Conservation (phyloP, 2,113 vertebrate species). For the Diadophis punctatus region DNA sequence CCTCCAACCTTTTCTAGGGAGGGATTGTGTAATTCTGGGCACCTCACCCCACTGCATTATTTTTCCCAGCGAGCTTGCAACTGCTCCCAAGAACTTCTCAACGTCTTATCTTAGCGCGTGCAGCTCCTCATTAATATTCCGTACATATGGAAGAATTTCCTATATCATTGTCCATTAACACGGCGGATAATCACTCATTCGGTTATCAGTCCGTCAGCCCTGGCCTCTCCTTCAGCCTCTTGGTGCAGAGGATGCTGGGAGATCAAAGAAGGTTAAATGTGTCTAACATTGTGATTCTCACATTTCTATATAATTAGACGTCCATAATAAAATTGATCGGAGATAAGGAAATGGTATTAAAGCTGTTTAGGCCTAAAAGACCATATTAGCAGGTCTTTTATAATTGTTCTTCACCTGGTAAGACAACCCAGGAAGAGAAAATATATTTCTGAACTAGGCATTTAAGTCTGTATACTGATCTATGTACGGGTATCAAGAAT, state of each 20-base stretch:
- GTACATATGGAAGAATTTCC: conserved; percentile 84
- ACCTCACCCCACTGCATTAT: conserved; percentile 37
- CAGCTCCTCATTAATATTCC: conserved; percentile 99
- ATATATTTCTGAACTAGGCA: background rate
- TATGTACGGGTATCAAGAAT: conserved; percentile 36
- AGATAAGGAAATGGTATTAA: conserved; percentile 76
- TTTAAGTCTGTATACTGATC: conserved; percentile 29
- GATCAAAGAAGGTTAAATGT: conserved; percentile 75
- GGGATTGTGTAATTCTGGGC: background rate
- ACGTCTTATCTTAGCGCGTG: conserved; percentile 88
- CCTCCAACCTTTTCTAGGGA: conserved; percentile 29
- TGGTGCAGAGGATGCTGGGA: conserved; percentile 69
- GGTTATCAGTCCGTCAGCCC: conserved; percentile 93
- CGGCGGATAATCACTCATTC: conserved; percentile 97
- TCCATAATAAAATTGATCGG: conserved; percentile 70
- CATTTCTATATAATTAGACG: conserved; percentile 73
- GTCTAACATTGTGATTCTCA: conserved; percentile 70
- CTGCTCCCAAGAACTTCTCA: conserved; percentile 61
- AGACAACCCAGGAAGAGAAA: conserved; percentile 40
- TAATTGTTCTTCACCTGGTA: conserved; percentile 30
- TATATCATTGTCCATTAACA: conserved; percentile 98
- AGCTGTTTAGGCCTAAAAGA: conserved; percentile 79
- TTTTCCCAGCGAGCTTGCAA: conserved; percentile 62
- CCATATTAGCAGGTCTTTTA: conserved; percentile 59
- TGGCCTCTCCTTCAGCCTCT: conserved; percentile 73